phyloP scores from a whole-genome alignment of 1,140 invertebrate species.

The Eriocheir sinensis region DNA sequence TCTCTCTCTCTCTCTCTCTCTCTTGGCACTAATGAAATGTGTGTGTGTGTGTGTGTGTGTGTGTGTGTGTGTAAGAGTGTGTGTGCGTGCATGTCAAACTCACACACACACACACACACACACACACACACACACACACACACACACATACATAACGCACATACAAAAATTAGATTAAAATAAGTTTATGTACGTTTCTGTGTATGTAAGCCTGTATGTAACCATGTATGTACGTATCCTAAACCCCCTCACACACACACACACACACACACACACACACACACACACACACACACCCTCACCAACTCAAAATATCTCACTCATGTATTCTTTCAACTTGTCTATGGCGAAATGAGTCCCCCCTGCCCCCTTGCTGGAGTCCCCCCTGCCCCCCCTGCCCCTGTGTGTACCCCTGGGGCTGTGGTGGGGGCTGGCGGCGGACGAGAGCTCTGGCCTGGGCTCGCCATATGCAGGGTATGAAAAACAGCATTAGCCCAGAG shows the following conservation, averaged over 20 bases:
- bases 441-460: conserved; percentile 73
- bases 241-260: background rate
- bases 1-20: too few species aligned
- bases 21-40: too few species aligned
- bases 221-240: background rate
- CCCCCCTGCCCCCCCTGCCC: background rate
- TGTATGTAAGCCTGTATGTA: background rate
- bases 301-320: background rate
- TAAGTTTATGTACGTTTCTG: too few species aligned
- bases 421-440: background rate
- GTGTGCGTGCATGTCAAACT: too few species aligned
- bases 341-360: background rate
- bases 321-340: background rate
- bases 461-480: conserved; percentile 89
- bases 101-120: too few species aligned
- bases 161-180: too few species aligned
- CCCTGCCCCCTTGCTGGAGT: background rate
- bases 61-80: too few species aligned
- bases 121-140: too few species aligned
- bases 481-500: conserved; percentile 94
- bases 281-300: conserved; percentile 31
- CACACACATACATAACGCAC: too few species aligned
- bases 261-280: conserved; percentile 20
- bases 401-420: background rate
- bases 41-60: too few species aligned